Evolutionary conservation across 2,113 vertebrate species (phyloP).

Genomic region (Ibidorhyncha struthersii): DNA sequence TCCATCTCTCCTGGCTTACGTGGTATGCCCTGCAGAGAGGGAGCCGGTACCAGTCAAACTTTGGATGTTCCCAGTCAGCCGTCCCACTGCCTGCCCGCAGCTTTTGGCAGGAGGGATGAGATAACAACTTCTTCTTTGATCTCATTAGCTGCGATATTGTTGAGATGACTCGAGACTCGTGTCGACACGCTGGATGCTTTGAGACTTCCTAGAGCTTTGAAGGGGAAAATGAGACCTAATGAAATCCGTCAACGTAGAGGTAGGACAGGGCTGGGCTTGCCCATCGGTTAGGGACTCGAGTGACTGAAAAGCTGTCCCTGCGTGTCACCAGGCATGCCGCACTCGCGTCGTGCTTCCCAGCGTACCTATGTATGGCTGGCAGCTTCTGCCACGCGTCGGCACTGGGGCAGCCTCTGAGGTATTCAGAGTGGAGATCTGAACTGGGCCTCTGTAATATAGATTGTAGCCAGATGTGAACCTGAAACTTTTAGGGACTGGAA

Average conservation of each 20-base stretch:
- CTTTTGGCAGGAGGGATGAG: background rate
- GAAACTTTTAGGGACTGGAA: background rate
- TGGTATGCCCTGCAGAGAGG: background rate
- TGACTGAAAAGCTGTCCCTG: background rate
- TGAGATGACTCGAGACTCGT: background rate
- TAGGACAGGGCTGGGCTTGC: background rate
- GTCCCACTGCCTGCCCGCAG: background rate
- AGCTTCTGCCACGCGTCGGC: background rate
- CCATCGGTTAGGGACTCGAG: background rate
- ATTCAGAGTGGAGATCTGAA: background rate
- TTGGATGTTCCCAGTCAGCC: background rate
- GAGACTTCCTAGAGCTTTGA: background rate
- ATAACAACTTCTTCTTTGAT: background rate
- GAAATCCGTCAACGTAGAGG: background rate
- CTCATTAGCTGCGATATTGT: background rate
- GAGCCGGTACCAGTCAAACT: background rate
- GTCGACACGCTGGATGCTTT: background rate
- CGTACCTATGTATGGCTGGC: rapidly evolving
- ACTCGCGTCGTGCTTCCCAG: rapidly evolving
- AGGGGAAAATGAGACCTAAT: background rate
- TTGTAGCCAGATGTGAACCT: constrained; percentile 24
- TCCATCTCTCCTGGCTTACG: background rate
- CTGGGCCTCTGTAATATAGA: background rate
- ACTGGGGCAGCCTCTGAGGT: background rate
- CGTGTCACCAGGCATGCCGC: background rate